These are phyloP conservation scores for Deroplatys truncata DNA, from an alignment of 2,888 invertebrate genomes.

Conservation along the genomic window DNA sequence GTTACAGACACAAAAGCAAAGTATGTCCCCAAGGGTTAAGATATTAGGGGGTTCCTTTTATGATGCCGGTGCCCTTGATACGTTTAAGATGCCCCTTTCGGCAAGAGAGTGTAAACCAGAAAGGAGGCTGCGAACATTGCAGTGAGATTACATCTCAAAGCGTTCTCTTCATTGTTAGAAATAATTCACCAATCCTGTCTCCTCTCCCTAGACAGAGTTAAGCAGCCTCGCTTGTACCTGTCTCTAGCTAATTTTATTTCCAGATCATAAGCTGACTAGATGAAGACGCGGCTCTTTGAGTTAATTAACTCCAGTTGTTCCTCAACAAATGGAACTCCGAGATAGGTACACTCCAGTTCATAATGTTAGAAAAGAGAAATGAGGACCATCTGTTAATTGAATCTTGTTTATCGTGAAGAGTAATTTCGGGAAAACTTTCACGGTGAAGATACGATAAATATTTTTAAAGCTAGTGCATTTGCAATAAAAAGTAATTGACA, in stretches of 20 bases:
- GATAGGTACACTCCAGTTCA: neutral
- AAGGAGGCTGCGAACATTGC: neutral
- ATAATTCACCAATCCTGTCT: neutral
- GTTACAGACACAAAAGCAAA: neutral
- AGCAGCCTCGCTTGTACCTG: neutral
- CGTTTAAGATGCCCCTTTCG: neutral
- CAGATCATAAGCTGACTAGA: neutral
- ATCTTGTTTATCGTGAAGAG: too few relatives aligned
- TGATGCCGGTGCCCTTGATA: neutral
- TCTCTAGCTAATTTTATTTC: neutral
- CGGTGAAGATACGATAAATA: too few relatives aligned
- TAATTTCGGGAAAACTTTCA: too few relatives aligned
- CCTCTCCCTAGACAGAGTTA: neutral
- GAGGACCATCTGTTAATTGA: too few relatives aligned
- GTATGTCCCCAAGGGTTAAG: neutral
- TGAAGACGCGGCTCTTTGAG: neutral
- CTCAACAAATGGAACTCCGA: neutral
- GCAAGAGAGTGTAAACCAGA: neutral
- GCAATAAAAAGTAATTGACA: too few relatives aligned
- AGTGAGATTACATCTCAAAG: neutral
- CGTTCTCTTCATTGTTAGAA: neutral
- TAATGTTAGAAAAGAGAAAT: too few relatives aligned
- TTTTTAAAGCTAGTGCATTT: too few relatives aligned
- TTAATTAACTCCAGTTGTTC: neutral
- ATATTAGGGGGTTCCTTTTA: neutral